Conservation (phyloP, 2,113 vertebrate genomes). For the Chlorocebus sabaeus region DNA sequence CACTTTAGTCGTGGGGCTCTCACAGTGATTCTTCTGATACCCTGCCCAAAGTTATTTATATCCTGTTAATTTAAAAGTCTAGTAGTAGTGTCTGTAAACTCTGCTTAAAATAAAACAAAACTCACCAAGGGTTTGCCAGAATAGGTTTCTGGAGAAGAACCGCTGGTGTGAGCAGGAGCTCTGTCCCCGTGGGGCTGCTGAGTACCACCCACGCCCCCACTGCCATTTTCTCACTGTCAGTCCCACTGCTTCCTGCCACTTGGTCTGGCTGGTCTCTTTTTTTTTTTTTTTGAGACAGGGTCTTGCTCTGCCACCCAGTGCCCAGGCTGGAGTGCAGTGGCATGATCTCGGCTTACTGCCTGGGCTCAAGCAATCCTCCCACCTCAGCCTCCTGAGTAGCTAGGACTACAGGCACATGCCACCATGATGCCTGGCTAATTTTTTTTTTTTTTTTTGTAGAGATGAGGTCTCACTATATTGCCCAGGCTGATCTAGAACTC, state of each 20-base stretch:
- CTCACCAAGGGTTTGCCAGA: background rate
- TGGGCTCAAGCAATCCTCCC: no score
- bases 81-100: slow-evolving; percentile 7
- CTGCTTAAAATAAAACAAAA: slow-evolving; percentile 45
- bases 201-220: no score
- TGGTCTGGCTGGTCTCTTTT: background rate
- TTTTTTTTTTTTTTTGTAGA: no score
- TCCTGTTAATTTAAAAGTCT: slow-evolving; percentile 37
- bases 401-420: no score
- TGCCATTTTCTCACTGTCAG: background rate
- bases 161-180: background rate
- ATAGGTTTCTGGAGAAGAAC: background rate
- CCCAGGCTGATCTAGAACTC: no score
- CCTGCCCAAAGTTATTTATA: slow-evolving; percentile 51
- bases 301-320: no score
- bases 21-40: slow-evolving; percentile 26
- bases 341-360: no score
- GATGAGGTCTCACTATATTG: no score
- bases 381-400: no score
- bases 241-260: background rate
- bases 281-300: no score
- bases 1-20: background rate
- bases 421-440: no score
- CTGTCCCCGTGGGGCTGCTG: background rate
- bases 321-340: no score